A percentile compares a stretch with the other conserved stretches of the same genome.
These are phyloP conservation scores for Pollimyrus isidori DNA, from an alignment of 2,113 vertebrate species.

Conservation along the genomic window DNA sequence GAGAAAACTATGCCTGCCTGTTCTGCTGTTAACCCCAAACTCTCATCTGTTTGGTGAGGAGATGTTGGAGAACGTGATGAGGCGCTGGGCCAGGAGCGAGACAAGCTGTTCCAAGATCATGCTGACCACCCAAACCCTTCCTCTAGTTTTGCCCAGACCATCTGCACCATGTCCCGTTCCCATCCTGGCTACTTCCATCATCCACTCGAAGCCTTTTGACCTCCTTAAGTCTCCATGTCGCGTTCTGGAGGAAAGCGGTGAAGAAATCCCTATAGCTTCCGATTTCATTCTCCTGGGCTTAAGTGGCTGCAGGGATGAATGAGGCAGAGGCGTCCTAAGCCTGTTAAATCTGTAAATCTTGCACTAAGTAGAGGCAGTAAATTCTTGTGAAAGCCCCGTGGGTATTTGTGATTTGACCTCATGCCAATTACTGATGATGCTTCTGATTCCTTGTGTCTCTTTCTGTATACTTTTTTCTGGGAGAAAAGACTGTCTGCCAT, in stretches of 20 bases:
- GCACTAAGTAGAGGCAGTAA: constrained; percentile 43
- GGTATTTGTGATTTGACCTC: constrained; percentile 49
- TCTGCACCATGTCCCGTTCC: not conserved
- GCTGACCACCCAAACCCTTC: not conserved
- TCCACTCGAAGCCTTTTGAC: not conserved
- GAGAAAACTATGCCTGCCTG: not conserved
- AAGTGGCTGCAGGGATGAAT: constrained; percentile 30
- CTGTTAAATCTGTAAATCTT: constrained; percentile 53
- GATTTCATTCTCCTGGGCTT: constrained; percentile 53
- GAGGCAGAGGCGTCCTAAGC: constrained; percentile 27
- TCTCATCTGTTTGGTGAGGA: not conserved
- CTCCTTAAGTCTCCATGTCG: constrained; percentile 20
- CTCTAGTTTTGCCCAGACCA: not conserved
- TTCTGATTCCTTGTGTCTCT: constrained; percentile 41
- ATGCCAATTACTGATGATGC: constrained; percentile 37
- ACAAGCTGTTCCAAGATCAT: not conserved
- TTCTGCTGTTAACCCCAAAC: not conserved
- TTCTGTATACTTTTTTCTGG: constrained; percentile 13
- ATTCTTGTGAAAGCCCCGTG: constrained; percentile 50
- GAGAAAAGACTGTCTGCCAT: not conserved
- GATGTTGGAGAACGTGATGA: not conserved
- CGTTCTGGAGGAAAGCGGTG: constrained; percentile 29
- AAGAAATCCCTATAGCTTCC: constrained; percentile 51
- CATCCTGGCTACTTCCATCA: not conserved
- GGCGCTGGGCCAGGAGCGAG: not conserved